Conservation (phyloP, 2,113 vertebrate species). For the Sylvilagus bachmani region DNA sequence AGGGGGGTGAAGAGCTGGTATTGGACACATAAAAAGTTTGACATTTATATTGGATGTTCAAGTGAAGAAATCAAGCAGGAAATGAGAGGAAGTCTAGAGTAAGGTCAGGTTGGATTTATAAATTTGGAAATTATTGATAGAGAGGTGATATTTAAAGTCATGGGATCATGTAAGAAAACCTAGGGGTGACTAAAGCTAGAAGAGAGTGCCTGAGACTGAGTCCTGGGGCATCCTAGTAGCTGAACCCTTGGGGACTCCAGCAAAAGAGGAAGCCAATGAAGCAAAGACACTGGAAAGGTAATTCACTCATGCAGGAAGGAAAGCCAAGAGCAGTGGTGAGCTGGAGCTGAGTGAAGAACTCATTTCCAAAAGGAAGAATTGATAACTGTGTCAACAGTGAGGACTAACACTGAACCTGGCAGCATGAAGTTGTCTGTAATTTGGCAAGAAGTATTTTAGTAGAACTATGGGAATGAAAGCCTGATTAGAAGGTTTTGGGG, state of each 20-base stretch:
- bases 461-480: not conserved
- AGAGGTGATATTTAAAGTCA: not conserved
- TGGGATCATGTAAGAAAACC: not conserved
- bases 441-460: not conserved
- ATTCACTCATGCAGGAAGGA: not conserved
- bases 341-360: not conserved
- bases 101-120: not conserved
- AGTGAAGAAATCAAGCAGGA: not conserved
- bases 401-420: not conserved
- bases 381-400: not conserved
- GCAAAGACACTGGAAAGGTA: not conserved
- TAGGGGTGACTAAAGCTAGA: not conserved
- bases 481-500: not conserved
- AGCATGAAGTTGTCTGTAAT: not conserved
- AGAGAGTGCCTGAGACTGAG: not conserved
- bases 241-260: too few species aligned
- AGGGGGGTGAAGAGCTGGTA: not conserved
- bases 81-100: not conserved
- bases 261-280: not conserved
- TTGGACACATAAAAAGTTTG: not conserved
- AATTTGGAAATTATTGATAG: slow-evolving; percentile 1
- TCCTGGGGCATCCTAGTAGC: not conserved
- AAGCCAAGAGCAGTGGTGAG: not conserved
- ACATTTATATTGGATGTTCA: not conserved
- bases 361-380: not conserved